Evolutionary conservation across 2,888 invertebrate species (phyloP).

Genomic region (Calameuta pallipes): DNA sequence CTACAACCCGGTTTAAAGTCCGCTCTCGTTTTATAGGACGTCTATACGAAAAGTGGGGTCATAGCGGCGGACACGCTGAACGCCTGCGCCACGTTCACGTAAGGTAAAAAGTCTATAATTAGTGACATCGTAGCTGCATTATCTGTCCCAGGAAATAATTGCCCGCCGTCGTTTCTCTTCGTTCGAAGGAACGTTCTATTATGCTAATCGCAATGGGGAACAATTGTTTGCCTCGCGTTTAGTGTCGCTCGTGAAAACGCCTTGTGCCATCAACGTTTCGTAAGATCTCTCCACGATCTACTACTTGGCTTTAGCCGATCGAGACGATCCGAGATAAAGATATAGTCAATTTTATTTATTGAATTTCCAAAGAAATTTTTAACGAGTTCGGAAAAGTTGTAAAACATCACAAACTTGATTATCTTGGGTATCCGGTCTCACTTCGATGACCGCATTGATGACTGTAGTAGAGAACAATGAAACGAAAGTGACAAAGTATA

Average conservation of each 20-base stretch:
- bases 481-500: not conserved
- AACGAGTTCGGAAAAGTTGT: not conserved
- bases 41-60: not conserved
- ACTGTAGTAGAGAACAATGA: not conserved
- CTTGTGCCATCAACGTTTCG: not conserved
- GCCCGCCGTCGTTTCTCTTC: constrained; percentile 35
- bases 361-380: not conserved
- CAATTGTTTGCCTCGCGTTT: not conserved
- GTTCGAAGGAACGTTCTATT: constrained; percentile 47
- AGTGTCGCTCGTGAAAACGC: not conserved
- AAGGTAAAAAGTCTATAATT: constrained; percentile 34
- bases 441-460: not conserved
- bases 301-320: not conserved
- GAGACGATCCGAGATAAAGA: not conserved
- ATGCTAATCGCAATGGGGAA: constrained; percentile 42
- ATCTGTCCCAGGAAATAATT: constrained; percentile 43
- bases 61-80: not conserved
- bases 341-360: not conserved
- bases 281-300: not conserved
- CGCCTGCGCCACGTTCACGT: not conserved
- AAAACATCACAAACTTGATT: not conserved
- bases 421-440: not conserved
- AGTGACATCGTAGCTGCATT: constrained; percentile 30
- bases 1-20: not conserved
- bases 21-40: not conserved